Percentiles rank a stretch among this genome's conserved stretches.
These are phyloP conservation scores for Drosophila bocqueti DNA, from an alignment of 1,140 invertebrate species.

Conservation along the genomic window DNA sequence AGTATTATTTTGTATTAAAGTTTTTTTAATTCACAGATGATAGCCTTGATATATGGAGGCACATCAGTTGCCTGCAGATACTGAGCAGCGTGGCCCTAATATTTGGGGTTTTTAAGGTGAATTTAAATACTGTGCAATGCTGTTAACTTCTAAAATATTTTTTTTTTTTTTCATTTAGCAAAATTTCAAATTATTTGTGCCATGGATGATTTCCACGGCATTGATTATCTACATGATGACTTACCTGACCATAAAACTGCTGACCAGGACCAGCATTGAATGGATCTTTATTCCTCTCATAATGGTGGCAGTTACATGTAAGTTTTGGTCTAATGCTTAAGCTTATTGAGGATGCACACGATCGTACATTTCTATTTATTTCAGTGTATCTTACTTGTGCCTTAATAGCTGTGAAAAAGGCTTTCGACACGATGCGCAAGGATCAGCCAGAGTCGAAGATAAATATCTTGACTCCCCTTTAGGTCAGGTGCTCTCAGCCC, in stretches of 20 bases:
- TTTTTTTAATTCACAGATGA: background rate
- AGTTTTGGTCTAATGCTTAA: too few species aligned
- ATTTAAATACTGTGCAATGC: background rate
- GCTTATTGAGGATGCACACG: too few species aligned
- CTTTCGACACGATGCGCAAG: background rate
- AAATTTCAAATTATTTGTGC: constrained; percentile 8
- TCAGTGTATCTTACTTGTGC: constrained; percentile 1
- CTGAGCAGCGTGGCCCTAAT: constrained; percentile 1
- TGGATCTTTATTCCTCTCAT: background rate
- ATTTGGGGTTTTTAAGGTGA: background rate
- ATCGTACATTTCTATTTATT: background rate
- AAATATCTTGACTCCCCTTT: background rate
- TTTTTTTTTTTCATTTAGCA: background rate
- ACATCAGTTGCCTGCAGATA: background rate
- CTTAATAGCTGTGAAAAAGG: background rate
- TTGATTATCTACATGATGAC: constrained; percentile 8
- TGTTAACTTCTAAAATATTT: background rate
- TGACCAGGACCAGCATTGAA: background rate
- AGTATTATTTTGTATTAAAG: background rate
- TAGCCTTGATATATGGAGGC: background rate
- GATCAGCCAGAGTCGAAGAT: background rate
- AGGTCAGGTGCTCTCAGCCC: background rate
- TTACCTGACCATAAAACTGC: background rate
- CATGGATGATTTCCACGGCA: constrained; percentile 8
- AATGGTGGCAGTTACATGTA: background rate